Percentiles rank a stretch among this genome's conserved stretches.
These are phyloP conservation scores for Halcyon malimbica DNA, from an alignment of 2,113 vertebrate genomes.

Conservation along the genomic window DNA sequence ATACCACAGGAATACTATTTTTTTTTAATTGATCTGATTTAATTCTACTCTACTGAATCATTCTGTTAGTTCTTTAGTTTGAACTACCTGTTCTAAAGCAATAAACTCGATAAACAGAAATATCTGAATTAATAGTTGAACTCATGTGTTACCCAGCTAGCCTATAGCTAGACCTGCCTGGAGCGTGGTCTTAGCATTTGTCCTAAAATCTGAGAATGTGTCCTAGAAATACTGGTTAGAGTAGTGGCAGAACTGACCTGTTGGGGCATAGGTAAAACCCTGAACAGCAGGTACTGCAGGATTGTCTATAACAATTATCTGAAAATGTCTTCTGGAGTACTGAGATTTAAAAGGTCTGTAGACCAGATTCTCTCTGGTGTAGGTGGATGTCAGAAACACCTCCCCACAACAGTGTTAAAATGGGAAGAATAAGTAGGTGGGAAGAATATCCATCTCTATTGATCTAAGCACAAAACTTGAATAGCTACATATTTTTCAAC, in stretches of 20 bases:
- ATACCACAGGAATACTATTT: not conserved
- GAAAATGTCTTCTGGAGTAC: not conserved
- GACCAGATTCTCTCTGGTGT: not conserved
- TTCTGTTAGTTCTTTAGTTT: not conserved
- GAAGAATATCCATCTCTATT: not conserved
- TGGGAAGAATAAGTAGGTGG: conserved; percentile 1
- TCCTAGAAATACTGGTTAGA: not conserved
- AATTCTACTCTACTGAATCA: not conserved
- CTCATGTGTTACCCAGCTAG: not conserved
- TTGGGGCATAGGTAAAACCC: not conserved
- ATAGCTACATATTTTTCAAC: not conserved
- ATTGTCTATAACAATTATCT: not conserved
- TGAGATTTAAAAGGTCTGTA: not conserved
- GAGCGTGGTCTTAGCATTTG: not conserved
- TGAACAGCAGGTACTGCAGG: not conserved
- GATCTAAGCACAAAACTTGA: not conserved
- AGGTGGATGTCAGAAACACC: conserved; percentile 6
- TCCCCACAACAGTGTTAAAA: not conserved
- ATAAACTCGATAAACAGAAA: not conserved
- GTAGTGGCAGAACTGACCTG: not conserved
- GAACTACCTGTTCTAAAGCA: not conserved
- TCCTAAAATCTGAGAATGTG: not conserved
- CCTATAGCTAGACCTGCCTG: not conserved
- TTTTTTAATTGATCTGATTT: not conserved
- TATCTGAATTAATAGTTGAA: not conserved